phyloP scores from a whole-genome alignment of 2,888 invertebrate species.

The Teleiodes luculella region DNA sequence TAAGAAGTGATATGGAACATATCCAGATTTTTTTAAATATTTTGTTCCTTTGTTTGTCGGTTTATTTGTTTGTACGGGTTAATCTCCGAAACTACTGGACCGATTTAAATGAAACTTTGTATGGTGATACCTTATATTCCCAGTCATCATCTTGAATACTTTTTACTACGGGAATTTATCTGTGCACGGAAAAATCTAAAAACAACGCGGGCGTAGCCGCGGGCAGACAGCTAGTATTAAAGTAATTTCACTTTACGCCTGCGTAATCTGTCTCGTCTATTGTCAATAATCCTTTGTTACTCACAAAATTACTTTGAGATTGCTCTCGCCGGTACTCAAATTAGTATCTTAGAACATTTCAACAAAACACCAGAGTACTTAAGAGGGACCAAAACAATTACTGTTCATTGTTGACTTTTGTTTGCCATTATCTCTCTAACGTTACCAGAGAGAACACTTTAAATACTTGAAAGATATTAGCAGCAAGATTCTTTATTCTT shows the following conservation, averaged over 20 bases:
- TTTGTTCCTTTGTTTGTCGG: no score
- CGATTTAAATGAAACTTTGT: no score
- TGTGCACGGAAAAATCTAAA: no score
- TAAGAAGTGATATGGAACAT: no score
- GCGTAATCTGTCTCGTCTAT: background rate
- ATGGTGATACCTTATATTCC: no score
- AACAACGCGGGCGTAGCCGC: no score
- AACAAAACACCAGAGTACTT: conserved; percentile 33
- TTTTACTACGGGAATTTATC: no score
- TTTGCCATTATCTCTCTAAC: conserved; percentile 42
- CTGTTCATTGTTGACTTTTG: conserved; percentile 47
- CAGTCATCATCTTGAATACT: no score
- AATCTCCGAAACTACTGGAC: no score
- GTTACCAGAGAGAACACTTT: conserved; percentile 23
- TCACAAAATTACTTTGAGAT: conserved; percentile 31
- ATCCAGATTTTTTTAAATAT: no score
- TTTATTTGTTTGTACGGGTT: no score
- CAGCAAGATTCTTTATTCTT: conserved; percentile 42
- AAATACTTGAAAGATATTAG: conserved; percentile 37
- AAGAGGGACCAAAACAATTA: conserved; percentile 41
- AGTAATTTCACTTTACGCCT: background rate
- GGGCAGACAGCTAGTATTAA: background rate
- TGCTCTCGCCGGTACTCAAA: conserved; percentile 32
- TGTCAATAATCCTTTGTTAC: conserved; percentile 23
- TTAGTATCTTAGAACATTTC: conserved; percentile 43